A percentile compares a stretch with the other conserved stretches of the same genome.
These are phyloP conservation scores for Brachymystax lenok DNA, from an alignment of 2,797 vertebrate genomes.

Conservation along the genomic window DNA sequence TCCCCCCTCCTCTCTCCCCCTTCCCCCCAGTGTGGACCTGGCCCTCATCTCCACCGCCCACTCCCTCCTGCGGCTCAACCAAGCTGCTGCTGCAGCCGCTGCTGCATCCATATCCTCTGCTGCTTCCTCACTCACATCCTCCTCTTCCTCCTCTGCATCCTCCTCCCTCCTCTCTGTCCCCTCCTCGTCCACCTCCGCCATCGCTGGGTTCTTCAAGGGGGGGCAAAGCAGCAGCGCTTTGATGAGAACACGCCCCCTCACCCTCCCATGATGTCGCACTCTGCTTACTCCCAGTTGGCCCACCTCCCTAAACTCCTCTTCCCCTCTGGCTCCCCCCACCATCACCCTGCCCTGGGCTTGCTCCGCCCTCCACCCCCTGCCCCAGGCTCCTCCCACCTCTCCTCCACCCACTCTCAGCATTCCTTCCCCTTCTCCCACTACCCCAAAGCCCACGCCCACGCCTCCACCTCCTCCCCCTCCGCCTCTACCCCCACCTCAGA, in stretches of 20 bases:
- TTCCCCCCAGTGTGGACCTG: slow-evolving; percentile 77
- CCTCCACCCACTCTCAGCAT: slow-evolving; percentile 70
- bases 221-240: slow-evolving; percentile 73
- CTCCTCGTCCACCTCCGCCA: slow-evolving; percentile 71
- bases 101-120: slow-evolving; percentile 65
- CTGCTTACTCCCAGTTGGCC: slow-evolving; percentile 76
- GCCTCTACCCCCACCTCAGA: slow-evolving; percentile 80
- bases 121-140: slow-evolving; percentile 49
- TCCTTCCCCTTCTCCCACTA: slow-evolving; percentile 75
- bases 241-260: slow-evolving; percentile 81
- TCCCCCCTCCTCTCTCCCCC: slow-evolving; percentile 72
- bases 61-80: slow-evolving; percentile 79
- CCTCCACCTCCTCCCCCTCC: slow-evolving; percentile 56
- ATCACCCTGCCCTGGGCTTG: slow-evolving; percentile 68
- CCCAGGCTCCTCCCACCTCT: slow-evolving; percentile 62
- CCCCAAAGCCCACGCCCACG: slow-evolving; percentile 60
- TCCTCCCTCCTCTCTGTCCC: slow-evolving; percentile 69
- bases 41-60: slow-evolving; percentile 77
- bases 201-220: slow-evolving; percentile 74
- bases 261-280: slow-evolving; percentile 71
- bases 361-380: slow-evolving; percentile 64
- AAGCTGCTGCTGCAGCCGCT: slow-evolving; percentile 74
- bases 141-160: slow-evolving; percentile 32
- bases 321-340: slow-evolving; percentile 70
- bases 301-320: slow-evolving; percentile 80